Base-by-base conservation (phyloP, 1,140 invertebrate genomes). In the Lordiphosa clarofinis region DNA sequence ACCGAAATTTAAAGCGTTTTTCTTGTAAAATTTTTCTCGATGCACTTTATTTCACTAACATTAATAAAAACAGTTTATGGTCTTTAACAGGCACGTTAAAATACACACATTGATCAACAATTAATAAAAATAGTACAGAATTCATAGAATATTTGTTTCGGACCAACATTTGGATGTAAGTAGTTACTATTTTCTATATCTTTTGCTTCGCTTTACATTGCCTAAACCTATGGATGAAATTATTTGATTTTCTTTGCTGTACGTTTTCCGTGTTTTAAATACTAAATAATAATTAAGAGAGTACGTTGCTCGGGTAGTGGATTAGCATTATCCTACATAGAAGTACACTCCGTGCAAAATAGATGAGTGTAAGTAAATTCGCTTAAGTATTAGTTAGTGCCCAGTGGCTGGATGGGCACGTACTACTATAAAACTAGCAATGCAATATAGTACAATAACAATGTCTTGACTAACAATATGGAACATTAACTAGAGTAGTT, bases 221-320 rank as follows among this genome's bases (percentile, higher is more conserved):
- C 47, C 39, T 52, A 72, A 68, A 53, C 58, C 57, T 79, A 73
- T 56, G 73, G 42, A 38, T 70, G 69, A 62, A 79, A 73, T 70
- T 56, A 19, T 15, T 36, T 33, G 9, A 15, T 31, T 33, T 31
- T 43, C 15, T 31, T 40, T 43, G 49, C 62, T 40, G 50, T 56
- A 37, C 40, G 49, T 44, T 43, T 43, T 53, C 40, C 21, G 36
- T 33, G 12, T 52, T 52, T 82, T 76, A 82, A 72, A 82, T 65
- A 82, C 76, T 82, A 82, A 82, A 82, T 82, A 82, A 84, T 82
- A 82, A 82, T 72, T 73, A 84, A 82, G 76, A 82, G 76, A 82
- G 76, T 82, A 73, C 38, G 58, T 73, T 72, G 67, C 76, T 58
- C 35, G 39, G 33, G 19, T 37, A 13, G 36, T 35, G n/a, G n/a